Conservation (phyloP, 2,888 invertebrate genomes). For the Drosophila birchii region DNA sequence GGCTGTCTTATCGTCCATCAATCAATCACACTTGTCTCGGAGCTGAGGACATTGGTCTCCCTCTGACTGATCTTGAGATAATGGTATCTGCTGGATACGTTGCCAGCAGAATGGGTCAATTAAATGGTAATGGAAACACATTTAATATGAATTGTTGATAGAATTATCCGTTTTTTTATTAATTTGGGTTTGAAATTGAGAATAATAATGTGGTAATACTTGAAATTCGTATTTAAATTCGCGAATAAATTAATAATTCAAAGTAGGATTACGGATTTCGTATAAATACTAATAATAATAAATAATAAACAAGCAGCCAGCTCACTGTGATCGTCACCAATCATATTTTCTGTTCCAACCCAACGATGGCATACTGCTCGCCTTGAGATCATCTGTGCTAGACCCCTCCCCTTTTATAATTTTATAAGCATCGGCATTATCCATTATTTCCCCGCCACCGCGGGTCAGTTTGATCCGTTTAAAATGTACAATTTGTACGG, state of each 20-base stretch:
- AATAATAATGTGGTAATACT: background rate
- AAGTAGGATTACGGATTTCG: no score
- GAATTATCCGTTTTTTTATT: conserved; percentile 47
- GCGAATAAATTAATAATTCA: background rate
- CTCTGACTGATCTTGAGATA: conserved; percentile 1
- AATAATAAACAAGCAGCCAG: background rate
- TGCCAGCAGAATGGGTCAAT: conserved; percentile 48
- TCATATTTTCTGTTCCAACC: background rate
- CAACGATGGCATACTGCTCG: conserved; percentile 10
- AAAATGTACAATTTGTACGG: conserved; percentile 60
- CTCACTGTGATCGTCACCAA: background rate
- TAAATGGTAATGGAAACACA: conserved; percentile 67
- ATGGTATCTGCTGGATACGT: conserved; percentile 6
- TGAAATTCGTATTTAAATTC: background rate
- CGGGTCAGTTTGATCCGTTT: conserved; percentile 64
- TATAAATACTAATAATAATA: no score
- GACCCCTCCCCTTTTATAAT: conserved; percentile 13
- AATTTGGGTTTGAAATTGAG: background rate
- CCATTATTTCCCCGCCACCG: conserved; percentile 14
- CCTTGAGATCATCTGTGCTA: conserved; percentile 57
- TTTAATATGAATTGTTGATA: conserved; percentile 64
- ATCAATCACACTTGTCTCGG: conserved; percentile 65
- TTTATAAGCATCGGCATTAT: conserved; percentile 6
- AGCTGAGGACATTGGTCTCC: conserved; percentile 36
- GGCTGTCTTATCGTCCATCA: conserved; percentile 64